Percentiles rank a stretch among this genome's conserved stretches.
phyloP scores from a whole-genome alignment of 2,888 invertebrate genomes.

The Lithophane leautieri region DNA sequence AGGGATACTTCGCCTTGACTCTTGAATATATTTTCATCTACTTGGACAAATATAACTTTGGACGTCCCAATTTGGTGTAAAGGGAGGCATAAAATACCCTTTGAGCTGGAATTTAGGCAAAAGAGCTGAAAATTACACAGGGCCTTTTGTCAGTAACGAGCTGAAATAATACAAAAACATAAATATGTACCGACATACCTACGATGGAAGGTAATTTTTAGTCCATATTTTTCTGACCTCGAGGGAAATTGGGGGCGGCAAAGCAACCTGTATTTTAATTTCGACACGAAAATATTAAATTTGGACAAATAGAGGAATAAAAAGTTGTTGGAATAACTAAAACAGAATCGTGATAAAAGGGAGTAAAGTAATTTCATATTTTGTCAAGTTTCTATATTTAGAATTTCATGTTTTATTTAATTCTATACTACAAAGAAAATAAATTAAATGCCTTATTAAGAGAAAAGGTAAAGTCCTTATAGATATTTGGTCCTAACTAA shows the following conservation, averaged over 20 bases:
- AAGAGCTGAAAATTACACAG: slow-evolving; percentile 39
- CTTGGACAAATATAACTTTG: slow-evolving; percentile 64
- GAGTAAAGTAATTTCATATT: neutral
- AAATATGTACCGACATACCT: slow-evolving; percentile 42
- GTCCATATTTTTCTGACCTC: slow-evolving; percentile 53
- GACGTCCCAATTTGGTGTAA: slow-evolving; percentile 60
- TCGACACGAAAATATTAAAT: slow-evolving; percentile 46
- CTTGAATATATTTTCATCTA: slow-evolving; percentile 63
- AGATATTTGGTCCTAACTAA: no score
- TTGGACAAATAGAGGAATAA: slow-evolving; percentile 34
- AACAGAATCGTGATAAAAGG: neutral
- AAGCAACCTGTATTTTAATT: slow-evolving; percentile 54
- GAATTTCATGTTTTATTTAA: neutral
- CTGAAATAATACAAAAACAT: slow-evolving; percentile 37
- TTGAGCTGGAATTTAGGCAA: slow-evolving; percentile 57
- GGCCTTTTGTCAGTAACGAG: slow-evolving; percentile 49
- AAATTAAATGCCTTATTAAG: no score
- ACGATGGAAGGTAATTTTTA: slow-evolving; percentile 43
- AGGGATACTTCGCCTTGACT: slow-evolving; percentile 49
- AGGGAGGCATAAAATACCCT: slow-evolving; percentile 55
- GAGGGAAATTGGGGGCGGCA: slow-evolving; percentile 49
- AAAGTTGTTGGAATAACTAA: neutral
- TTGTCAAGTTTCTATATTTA: no score
- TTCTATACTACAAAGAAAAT: no score
- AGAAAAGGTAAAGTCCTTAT: neutral